Evolutionary conservation across 2,113 vertebrate genomes (phyloP), one percentile per base, ranked within the genome.

Genomic region (Eleginops maclovinus): DNA sequence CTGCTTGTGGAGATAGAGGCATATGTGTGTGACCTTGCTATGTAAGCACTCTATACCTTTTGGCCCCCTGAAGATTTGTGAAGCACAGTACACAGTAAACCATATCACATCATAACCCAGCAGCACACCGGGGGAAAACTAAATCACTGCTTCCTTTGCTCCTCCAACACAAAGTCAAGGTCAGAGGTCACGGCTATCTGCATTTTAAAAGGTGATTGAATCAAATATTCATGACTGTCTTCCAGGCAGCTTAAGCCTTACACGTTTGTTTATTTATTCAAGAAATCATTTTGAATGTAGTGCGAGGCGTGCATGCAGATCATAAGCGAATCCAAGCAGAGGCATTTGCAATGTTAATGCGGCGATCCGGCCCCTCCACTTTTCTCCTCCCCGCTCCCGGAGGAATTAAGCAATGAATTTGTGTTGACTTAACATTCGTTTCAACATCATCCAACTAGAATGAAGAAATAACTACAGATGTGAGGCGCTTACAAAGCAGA

Each of bases 201-300:
- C 81, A 85, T 91, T 87, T 77, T 86, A 58, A 83, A 89, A 81
- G 68, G 55, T 56, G 77, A 92, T 80, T 62, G 69, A 79, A 86
- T 93, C 78, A 86, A 87, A 90, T 90, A 93, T 91, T 91, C 82
- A 94, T 92, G 86, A 82, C 62, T 51, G 40, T 70, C 74, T 66
- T 54, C 55, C 71, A 77, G 69, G 72, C 77, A 75, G 59, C 81
- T 71, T 79, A 69, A 72, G 46, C 43, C 77, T 47, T 41, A 40
- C 61, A 62, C 12, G 60, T 77, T 86, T 90, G 87, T 88, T 89
- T 91, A 86, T 90, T 90, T 91, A 86, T 90, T 84, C 77, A 76
- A 83, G 55, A 50, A 46, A 72, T 68, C 70, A 60, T 78, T 74
- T 62, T 74, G 83, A 44, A 75, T 69, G 31, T 16, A 13, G 64